phyloP scores from a whole-genome alignment of 2,888 invertebrate species.

The Apamea monoglypha region DNA sequence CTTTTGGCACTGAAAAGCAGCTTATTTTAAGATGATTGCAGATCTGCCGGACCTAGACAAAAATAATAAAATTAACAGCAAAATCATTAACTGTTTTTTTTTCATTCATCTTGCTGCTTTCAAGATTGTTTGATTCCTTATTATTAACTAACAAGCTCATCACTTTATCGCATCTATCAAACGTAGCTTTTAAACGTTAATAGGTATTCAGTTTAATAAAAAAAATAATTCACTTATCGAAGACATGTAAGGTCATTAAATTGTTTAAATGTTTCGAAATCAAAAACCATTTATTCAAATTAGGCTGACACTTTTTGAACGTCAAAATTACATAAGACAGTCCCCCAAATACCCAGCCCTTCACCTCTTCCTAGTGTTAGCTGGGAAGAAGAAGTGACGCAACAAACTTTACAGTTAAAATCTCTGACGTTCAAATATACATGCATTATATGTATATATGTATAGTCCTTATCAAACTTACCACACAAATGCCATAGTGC shows the following conservation, averaged over 20 bases:
- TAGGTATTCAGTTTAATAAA: neutral
- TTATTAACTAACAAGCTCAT: neutral
- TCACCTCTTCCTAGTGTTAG: neutral
- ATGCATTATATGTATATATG: too few relatives aligned
- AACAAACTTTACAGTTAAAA: neutral
- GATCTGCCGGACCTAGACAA: conserved; percentile 96
- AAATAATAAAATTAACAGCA: conserved; percentile 16
- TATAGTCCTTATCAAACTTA: conserved; percentile 89
- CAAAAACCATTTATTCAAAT: neutral
- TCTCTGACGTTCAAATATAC: neutral
- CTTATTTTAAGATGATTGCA: conserved; percentile 96
- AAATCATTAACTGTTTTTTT: neutral
- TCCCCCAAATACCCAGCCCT: neutral
- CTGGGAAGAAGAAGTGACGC: neutral
- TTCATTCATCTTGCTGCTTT: neutral
- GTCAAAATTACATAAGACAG: neutral
- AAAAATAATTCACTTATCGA: neutral
- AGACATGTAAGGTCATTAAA: neutral
- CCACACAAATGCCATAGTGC: conserved; percentile 98
- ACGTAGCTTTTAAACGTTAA: neutral
- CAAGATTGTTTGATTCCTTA: too few relatives aligned
- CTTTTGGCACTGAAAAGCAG: conserved; percentile 92
- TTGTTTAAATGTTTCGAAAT: neutral
- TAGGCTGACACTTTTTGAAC: neutral
- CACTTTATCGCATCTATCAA: neutral